Conservation (phyloP, 2,888 invertebrate species). For the Sphecodes monilicornis region DNA sequence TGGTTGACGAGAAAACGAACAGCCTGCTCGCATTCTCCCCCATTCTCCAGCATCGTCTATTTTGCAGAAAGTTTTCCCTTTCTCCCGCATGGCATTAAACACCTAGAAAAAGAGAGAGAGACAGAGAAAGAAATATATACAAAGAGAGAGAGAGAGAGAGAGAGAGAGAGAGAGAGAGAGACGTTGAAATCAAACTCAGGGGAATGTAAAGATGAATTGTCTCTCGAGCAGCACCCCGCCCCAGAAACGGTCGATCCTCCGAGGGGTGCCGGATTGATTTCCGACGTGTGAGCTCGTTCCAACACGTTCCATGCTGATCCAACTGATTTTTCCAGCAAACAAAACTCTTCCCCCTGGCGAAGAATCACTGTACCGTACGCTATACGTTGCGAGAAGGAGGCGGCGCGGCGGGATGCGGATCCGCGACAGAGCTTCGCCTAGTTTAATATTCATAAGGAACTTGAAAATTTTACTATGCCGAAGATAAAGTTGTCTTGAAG, state of each 20-base stretch:
- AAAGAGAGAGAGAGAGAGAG: conserved; percentile 10
- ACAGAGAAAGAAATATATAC: too few relatives aligned
- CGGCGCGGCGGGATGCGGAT: neutral
- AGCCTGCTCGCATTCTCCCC: conserved; percentile 41
- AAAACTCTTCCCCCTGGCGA: neutral
- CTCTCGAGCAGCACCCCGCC: conserved; percentile 53
- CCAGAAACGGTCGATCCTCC: conserved; percentile 46
- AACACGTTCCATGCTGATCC: conserved; percentile 31
- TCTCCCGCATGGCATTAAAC: conserved; percentile 40
- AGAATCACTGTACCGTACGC: neutral
- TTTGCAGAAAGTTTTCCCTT: conserved; percentile 58
- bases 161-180: conserved; percentile 33
- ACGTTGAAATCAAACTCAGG: conserved; percentile 70
- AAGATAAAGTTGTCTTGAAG: conserved; percentile 3
- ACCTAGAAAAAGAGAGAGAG: conserved; percentile 11
- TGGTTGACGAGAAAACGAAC: conserved; percentile 30
- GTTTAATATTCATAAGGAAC: neutral
- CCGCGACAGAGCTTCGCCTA: neutral
- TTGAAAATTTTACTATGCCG: neutral
- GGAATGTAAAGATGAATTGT: conserved; percentile 68
- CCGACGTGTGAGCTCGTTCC: conserved; percentile 34
- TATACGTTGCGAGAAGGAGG: neutral
- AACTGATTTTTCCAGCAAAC: conserved; percentile 9
- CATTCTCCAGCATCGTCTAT: conserved; percentile 61
- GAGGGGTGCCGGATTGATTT: conserved; percentile 33